Percentiles rank a stretch among this genome's conserved stretches.
phyloP scores from a whole-genome alignment of 2,888 invertebrate genomes.

The Gryllus longicercus region DNA sequence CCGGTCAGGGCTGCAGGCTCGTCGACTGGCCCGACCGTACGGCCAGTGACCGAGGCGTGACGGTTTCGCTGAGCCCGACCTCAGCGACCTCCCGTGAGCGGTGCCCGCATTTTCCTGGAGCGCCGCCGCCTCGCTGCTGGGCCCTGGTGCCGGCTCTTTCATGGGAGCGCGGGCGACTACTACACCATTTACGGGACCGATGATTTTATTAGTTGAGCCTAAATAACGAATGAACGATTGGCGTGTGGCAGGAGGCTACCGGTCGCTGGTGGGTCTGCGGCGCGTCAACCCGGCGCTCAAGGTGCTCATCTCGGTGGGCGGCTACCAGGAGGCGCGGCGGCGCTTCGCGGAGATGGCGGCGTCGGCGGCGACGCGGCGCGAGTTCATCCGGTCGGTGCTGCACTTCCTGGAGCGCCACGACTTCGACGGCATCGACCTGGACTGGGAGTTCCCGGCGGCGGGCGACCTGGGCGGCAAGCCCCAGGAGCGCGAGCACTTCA shows the following conservation, averaged over 20 bases:
- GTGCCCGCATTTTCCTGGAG: no score
- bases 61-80: no score
- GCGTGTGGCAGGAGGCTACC: slow-evolving; percentile 61
- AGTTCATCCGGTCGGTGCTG: slow-evolving; percentile 62
- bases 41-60: no score
- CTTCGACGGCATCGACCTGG: slow-evolving; percentile 79
- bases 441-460: slow-evolving; percentile 80
- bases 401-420: slow-evolving; percentile 66
- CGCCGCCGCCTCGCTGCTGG: no score
- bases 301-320: slow-evolving; percentile 67
- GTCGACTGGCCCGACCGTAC: no score
- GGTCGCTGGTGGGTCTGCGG: slow-evolving; percentile 66
- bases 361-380: slow-evolving; percentile 50
- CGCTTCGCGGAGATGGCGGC: slow-evolving; percentile 63
- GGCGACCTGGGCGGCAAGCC: slow-evolving; percentile 48
- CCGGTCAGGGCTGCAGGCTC: no score
- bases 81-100: no score
- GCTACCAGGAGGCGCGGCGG: slow-evolving; percentile 63
- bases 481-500: slow-evolving; percentile 56
- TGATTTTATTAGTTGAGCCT: background rate
- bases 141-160: no score
- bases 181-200: no score
- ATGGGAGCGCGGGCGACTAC: background rate
- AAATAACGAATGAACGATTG: no score
- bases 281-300: slow-evolving; percentile 63